Conservation (phyloP, 2,797 vertebrate species). For the Takifugu rubripes region DNA sequence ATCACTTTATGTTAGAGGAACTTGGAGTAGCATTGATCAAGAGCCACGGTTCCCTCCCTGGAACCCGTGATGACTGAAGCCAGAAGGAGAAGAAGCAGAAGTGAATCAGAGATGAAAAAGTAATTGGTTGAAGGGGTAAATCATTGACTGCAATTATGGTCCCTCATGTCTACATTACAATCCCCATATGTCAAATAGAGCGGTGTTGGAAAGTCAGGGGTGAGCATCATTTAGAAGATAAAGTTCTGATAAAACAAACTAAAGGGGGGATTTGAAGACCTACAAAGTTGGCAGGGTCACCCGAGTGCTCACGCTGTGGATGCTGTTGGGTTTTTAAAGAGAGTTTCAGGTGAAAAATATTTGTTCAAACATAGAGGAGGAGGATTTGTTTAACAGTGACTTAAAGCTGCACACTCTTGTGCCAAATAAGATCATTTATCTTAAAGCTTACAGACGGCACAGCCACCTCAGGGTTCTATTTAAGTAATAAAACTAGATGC, state of each 20-base stretch:
- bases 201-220: conserved; percentile 17
- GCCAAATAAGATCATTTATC: background rate
- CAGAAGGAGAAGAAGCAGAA: conserved; percentile 23
- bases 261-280: conserved; percentile 3
- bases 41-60: conserved; percentile 24
- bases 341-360: no score
- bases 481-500: background rate
- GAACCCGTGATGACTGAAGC: conserved; percentile 30
- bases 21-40: conserved; percentile 47
- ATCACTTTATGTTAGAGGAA: conserved; percentile 34
- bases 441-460: no score
- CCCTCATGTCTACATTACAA: conserved; percentile 46
- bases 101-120: conserved; percentile 24
- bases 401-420: background rate
- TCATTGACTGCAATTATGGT: conserved; percentile 46
- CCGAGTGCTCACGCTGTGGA: background rate
- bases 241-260: background rate
- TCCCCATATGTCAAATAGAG: conserved; percentile 34
- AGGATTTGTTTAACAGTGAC: background rate
- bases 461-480: background rate
- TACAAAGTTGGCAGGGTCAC: background rate
- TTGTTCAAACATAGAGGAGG: background rate
- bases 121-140: conserved; percentile 50
- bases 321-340: background rate
- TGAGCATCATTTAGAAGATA: conserved; percentile 7